Percentiles rank a stretch among this genome's conserved stretches.
These are phyloP conservation scores for Rattus rattus DNA, from an alignment of 2,113 vertebrate species.

Conservation along the genomic window DNA sequence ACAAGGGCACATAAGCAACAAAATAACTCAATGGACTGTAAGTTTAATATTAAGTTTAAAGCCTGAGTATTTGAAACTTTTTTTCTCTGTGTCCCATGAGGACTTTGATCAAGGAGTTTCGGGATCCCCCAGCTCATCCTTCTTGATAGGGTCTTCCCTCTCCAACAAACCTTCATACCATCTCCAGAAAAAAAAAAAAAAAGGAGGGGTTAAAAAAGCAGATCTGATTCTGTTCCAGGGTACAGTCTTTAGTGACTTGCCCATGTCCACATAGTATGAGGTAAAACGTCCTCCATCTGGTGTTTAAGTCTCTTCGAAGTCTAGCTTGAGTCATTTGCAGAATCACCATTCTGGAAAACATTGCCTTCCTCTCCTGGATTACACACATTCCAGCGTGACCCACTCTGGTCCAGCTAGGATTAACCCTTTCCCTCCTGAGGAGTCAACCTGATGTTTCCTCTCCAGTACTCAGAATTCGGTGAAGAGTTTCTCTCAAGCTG, in stretches of 20 bases:
- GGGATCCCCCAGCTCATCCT: neutral
- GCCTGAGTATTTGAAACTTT: neutral
- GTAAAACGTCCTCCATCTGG: neutral
- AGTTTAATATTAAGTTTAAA: neutral
- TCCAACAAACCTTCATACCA: neutral
- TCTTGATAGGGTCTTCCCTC: neutral
- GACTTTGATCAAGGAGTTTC: neutral
- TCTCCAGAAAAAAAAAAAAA: neutral
- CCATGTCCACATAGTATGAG: neutral
- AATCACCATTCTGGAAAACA: neutral
- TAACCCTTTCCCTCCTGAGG: neutral
- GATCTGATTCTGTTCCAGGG: neutral
- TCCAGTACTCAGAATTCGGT: neutral
- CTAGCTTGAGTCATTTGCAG: neutral
- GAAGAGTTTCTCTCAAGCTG: neutral
- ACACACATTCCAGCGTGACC: neutral
- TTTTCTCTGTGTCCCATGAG: neutral
- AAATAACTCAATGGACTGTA: neutral
- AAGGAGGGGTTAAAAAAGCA: neutral
- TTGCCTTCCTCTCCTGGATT: constrained; percentile 16
- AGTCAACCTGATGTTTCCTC: neutral
- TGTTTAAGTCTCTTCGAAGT: neutral
- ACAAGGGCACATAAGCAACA: neutral
- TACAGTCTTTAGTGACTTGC: neutral
- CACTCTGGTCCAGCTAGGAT: neutral